Evolutionary conservation across 2,888 invertebrate species (phyloP).

Genomic region (Ommatoiulus sabulosus): DNA sequence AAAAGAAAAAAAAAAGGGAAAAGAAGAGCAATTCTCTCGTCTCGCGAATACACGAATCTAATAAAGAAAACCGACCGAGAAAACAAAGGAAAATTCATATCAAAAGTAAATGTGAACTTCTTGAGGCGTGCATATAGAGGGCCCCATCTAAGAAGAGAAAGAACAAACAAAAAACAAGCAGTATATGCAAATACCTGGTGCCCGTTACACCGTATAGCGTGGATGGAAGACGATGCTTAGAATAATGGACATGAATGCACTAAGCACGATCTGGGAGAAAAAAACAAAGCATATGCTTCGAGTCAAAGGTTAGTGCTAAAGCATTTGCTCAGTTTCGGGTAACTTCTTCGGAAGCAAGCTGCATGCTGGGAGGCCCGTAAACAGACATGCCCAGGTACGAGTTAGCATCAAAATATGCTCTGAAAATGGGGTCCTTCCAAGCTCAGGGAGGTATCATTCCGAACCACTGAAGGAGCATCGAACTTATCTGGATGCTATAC

Average conservation of each 20-base stretch:
- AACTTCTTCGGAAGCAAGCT: no score
- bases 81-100: slow-evolving; percentile 43
- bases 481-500: no score
- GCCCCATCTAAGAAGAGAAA: neutral
- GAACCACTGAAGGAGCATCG: no score
- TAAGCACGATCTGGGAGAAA: neutral
- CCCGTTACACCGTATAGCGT: neutral
- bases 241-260: no score
- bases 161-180: neutral
- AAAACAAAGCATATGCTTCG: neutral
- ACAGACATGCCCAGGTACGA: no score
- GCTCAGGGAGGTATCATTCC: no score
- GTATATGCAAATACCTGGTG: slow-evolving; percentile 29
- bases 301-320: neutral
- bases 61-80: slow-evolving; percentile 30
- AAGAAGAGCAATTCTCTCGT: slow-evolving; percentile 22
- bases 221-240: no score
- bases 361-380: no score
- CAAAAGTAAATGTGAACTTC: slow-evolving; percentile 26
- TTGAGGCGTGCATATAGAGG: slow-evolving; percentile 43
- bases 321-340: neutral
- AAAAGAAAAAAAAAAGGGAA: slow-evolving; percentile 10
- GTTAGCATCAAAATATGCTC: no score
- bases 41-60: slow-evolving; percentile 35
- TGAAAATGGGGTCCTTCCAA: no score